Conservation (phyloP, 2,113 vertebrate species). For the Potamarius usumacintae region DNA sequence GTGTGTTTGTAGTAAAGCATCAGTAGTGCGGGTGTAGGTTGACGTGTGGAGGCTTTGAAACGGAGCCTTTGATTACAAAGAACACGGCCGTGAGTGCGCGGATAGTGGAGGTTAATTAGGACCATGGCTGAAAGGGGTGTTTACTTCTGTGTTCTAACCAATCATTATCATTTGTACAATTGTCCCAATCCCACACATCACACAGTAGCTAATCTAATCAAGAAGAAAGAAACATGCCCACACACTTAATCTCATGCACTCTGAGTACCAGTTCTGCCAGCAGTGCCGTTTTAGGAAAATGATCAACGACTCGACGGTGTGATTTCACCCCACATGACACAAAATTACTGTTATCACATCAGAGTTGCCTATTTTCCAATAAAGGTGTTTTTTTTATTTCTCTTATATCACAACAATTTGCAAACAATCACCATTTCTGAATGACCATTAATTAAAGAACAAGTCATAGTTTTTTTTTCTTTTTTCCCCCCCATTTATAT, state of each 20-base stretch:
- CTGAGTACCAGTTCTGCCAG: not conserved
- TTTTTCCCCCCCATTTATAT: not conserved
- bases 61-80: constrained; percentile 46
- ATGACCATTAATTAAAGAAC: no score
- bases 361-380: not conserved
- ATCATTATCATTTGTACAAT: not conserved
- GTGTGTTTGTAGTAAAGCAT: constrained; percentile 54
- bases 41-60: constrained; percentile 50
- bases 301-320: not conserved
- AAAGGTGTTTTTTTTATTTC: not conserved
- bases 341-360: not conserved
- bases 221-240: not conserved
- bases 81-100: not conserved
- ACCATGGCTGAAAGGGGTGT: not conserved
- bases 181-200: not conserved
- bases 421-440: no score
- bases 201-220: constrained; percentile 5
- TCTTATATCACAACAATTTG: no score
- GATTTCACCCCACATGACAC: not conserved
- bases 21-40: constrained; percentile 15
- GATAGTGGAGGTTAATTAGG: not conserved
- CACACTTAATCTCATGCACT: not conserved
- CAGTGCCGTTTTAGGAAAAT: not conserved
- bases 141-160: not conserved
- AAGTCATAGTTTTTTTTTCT: not conserved